Percentiles rank a stretch among this genome's conserved stretches.
These are phyloP conservation scores for Drosophila equinoxialis DNA, from an alignment of 1,140 invertebrate genomes.

Conservation along the genomic window DNA sequence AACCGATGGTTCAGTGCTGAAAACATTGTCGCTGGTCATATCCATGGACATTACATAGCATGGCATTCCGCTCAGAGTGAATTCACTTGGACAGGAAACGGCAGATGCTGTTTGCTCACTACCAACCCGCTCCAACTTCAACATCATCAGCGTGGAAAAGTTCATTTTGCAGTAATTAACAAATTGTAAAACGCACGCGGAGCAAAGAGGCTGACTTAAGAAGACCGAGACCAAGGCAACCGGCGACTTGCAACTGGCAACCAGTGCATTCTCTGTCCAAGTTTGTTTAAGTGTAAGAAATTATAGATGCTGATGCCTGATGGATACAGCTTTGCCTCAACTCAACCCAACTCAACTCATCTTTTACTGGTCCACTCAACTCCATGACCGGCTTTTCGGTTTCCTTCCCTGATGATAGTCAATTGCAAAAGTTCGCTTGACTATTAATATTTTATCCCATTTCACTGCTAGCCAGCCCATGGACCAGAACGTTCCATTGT, in stretches of 20 bases:
- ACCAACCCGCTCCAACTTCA: slow-evolving; percentile 7
- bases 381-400: slow-evolving; percentile 8
- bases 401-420: slow-evolving; percentile 69
- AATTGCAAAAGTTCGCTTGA: slow-evolving; percentile 69
- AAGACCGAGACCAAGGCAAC: background rate
- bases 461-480: slow-evolving; percentile 43
- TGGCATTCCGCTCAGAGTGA: slow-evolving; percentile 25
- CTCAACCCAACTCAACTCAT: background rate
- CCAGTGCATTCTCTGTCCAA: slow-evolving; percentile 57
- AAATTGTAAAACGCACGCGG: slow-evolving; percentile 71
- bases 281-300: slow-evolving; percentile 73
- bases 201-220: slow-evolving; percentile 9
- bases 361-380: background rate
- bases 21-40: slow-evolving; percentile 62
- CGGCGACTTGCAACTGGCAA: slow-evolving; percentile 27
- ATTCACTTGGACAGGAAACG: slow-evolving; percentile 45
- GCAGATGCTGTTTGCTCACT: slow-evolving; percentile 64
- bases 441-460: slow-evolving; percentile 80
- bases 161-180: slow-evolving; percentile 80
- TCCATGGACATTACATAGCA: slow-evolving; percentile 18
- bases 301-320: slow-evolving; percentile 74
- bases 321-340: slow-evolving; percentile 6
- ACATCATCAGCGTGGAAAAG: slow-evolving; percentile 57
- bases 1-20: slow-evolving; percentile 39
- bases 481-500: slow-evolving; percentile 47